A percentile compares a stretch with the other conserved stretches of the same genome.
Conservation (phyloP, 2,888 invertebrate species). For the Encarsia formosa region DNA sequence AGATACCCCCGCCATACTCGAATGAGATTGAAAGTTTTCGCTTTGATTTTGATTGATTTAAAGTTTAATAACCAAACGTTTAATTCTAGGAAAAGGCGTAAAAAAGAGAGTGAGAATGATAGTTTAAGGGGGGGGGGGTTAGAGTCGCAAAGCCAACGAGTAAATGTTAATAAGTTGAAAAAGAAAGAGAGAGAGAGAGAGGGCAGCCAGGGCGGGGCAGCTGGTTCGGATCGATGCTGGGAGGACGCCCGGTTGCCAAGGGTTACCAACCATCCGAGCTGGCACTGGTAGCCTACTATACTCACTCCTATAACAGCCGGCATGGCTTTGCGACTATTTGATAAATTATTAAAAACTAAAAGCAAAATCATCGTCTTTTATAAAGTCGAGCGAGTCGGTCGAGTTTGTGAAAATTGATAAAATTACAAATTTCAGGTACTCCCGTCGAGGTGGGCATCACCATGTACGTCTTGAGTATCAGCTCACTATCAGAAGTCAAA, state of each 20-base stretch:
- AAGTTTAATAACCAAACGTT: too few species aligned
- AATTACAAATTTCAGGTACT: conserved; percentile 61
- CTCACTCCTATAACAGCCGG: not conserved
- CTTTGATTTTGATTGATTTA: too few species aligned
- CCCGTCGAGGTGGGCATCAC: conserved; percentile 77
- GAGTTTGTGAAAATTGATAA: conserved; percentile 37
- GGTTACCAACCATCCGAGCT: conserved; percentile 37
- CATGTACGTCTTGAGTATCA: conserved; percentile 79
- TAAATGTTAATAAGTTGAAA: not conserved
- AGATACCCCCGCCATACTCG: conserved; percentile 19
- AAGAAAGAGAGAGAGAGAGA: conserved; percentile 5
- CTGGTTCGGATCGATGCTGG: conserved; percentile 51
- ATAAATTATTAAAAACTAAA: conserved; percentile 4
- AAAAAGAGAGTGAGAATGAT: not conserved
- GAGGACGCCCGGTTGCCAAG: conserved; percentile 47
- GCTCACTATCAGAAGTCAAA: conserved; percentile 78
- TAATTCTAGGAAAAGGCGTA: too few species aligned
- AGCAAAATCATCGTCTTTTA: conserved; percentile 15
- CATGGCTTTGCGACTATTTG: conserved; percentile 17
- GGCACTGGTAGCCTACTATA: not conserved
- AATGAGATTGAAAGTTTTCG: too few species aligned
- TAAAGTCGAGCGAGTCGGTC: conserved; percentile 6
- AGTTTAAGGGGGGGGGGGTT: not conserved
- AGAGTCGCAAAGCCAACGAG: not conserved
- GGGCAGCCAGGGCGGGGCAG: conserved; percentile 46